phyloP scores from a whole-genome alignment of 2,113 vertebrate species.

The Suricata suricatta region DNA sequence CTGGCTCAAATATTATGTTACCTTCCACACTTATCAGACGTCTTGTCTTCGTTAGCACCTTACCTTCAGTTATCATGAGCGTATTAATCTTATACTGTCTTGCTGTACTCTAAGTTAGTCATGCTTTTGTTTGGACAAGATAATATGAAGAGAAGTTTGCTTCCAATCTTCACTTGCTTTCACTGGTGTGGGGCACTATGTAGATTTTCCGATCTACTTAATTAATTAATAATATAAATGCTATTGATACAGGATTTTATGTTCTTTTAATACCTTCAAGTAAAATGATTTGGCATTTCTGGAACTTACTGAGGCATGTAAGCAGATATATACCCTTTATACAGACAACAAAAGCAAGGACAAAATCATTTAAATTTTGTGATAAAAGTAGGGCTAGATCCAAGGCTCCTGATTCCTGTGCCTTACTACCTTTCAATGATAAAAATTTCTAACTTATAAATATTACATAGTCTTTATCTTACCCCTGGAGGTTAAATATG shows the following conservation, averaged over 20 bases:
- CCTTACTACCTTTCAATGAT: neutral
- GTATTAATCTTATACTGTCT: neutral
- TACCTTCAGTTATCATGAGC: neutral
- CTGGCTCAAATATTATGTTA: neutral
- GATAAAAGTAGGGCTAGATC: neutral
- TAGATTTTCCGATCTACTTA: constrained; percentile 37
- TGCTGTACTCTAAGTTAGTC: neutral
- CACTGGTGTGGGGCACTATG: neutral
- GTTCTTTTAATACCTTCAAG: neutral
- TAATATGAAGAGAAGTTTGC: constrained; percentile 32
- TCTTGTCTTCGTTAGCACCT: neutral
- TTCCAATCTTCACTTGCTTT: constrained; percentile 41
- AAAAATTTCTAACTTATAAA: neutral
- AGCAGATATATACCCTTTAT: neutral
- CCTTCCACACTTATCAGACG: neutral
- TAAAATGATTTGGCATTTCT: constrained; percentile 26
- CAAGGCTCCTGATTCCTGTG: neutral
- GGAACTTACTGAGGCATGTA: neutral
- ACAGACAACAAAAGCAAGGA: constrained; percentile 23
- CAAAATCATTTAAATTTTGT: neutral
- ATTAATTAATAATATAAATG: neutral
- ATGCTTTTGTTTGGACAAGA: constrained; percentile 22
- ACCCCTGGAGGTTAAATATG: neutral
- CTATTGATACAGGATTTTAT: neutral
- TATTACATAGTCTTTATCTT: neutral